Conservation (phyloP, 2,888 invertebrate genomes). For the Tenthredo mesomela region DNA sequence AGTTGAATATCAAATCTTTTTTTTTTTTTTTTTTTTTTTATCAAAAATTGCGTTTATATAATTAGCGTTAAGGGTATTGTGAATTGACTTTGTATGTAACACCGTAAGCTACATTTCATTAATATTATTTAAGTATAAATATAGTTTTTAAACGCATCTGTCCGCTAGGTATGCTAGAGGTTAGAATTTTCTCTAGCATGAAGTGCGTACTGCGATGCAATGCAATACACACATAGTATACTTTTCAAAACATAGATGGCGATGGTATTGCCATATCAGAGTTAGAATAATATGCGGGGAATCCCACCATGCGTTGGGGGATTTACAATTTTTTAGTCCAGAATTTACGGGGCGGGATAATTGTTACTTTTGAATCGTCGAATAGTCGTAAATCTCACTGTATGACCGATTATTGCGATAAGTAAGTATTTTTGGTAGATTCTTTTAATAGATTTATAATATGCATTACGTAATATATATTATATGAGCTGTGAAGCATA, state of each 20-base stretch:
- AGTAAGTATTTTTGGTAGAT: not conserved
- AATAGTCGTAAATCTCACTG: not conserved
- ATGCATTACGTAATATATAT: not conserved
- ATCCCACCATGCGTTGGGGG: not conserved
- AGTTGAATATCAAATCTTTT: not conserved
- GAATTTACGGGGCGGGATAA: not conserved
- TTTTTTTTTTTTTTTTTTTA: not conserved
- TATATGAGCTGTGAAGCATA: not conserved
- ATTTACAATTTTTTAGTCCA: not conserved
- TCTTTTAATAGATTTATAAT: not conserved
- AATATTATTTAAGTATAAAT: not conserved
- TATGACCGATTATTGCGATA: not conserved
- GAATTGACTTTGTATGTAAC: not conserved
- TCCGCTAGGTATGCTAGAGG: not conserved
- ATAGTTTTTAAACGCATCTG: not conserved
- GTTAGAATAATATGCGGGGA: not conserved
- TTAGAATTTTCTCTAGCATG: not conserved
- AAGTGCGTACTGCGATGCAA: not conserved
- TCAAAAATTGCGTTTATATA: not conserved
- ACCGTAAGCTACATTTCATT: not conserved
- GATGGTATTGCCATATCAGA: not conserved
- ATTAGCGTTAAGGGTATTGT: not conserved
- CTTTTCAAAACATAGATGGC: not conserved
- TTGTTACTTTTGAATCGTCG: not conserved
- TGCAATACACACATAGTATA: not conserved